Evolutionary conservation across 1,140 invertebrate species (phyloP), one percentile per base, ranked within the genome.

Genomic region (Heterodera carotae): DNA sequence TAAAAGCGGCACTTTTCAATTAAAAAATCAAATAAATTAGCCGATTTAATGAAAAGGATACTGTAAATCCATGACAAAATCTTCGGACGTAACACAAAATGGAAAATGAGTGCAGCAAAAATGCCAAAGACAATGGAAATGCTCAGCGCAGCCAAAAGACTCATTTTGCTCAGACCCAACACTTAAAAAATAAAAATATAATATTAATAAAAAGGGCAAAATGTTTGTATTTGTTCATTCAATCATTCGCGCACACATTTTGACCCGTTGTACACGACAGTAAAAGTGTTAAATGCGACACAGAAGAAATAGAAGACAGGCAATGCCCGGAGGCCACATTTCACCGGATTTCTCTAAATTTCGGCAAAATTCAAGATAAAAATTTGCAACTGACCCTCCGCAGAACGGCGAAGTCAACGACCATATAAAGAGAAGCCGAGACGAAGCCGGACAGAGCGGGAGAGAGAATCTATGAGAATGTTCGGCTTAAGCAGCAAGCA

Each of bases 271-370:
- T 93, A 92, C 59, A 94, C 92, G 72, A 98, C 92, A 67, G 94
- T 96, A 81, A 98, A 91, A 1, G 95, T 91, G 89, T 98, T 98
- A 74, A 98, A 91, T 80, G 94, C 91, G 78, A 98, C 90, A 27
- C 96, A 97, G 36, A 94, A 90, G 74, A 93, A 94, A 87, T 98
- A 98, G 88, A 97, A 95, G 76, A 97, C 89, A 15, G 96, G 96
- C 75, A 99, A 90, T 53, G 93, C 91, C 59, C 89, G 89, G 3
- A 98, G 91, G 60, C 94, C 95, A 31, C 92, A 91, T 83, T 92
- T 91, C 18, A 98, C 87, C 2, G 94, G 94, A 80, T 94, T 91
- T 33, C 90, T 89, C 89, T 90, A 69, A 39, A 70, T 74, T 31
- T 82, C 22, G 69, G 7, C 4, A 27, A 29, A 62, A 3, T 36